These are phyloP conservation scores for Pomacea canaliculata DNA, from an alignment of 2,888 invertebrate species.

Conservation along the genomic window DNA sequence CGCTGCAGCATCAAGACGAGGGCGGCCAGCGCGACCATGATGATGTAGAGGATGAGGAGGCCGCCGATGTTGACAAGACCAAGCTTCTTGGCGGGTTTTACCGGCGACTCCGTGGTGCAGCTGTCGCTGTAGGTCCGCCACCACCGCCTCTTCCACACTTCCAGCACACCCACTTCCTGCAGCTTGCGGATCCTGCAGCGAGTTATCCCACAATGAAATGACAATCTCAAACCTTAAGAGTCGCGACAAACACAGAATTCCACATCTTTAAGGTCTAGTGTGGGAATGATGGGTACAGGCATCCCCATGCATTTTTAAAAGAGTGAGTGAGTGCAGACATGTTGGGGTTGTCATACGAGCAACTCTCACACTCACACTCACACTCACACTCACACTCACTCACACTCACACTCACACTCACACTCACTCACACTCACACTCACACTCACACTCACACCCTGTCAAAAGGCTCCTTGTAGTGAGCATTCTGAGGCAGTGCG, in stretches of 20 bases:
- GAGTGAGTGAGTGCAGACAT: conserved; percentile 6
- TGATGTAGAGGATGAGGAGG: conserved; percentile 11
- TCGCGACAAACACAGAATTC: no score
- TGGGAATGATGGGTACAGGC: no score
- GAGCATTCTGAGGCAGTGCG: conserved; percentile 21
- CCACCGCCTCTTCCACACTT: conserved; percentile 12
- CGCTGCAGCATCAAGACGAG: conserved; percentile 6
- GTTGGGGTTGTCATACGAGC: neutral
- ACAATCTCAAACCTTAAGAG: no score
- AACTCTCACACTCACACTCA: neutral
- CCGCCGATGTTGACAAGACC: conserved; percentile 16
- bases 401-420: conserved; percentile 1
- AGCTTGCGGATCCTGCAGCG: conserved; percentile 18
- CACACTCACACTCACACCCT: conserved; percentile 7
- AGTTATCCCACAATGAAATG: no score
- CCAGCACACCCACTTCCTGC: conserved; percentile 17
- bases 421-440: conserved; percentile 9
- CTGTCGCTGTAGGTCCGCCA: conserved; percentile 9
- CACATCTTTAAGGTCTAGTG: no score
- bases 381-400: neutral
- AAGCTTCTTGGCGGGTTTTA: neutral
- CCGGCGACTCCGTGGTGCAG: neutral
- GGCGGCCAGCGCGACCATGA: conserved; percentile 4
- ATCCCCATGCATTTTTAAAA: no score
- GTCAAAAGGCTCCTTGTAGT: conserved; percentile 2